A percentile compares a stretch with the other conserved stretches of the same genome.
Evolutionary conservation across 2,888 invertebrate species (phyloP).

Genomic region (Diplazon laetatorius): DNA sequence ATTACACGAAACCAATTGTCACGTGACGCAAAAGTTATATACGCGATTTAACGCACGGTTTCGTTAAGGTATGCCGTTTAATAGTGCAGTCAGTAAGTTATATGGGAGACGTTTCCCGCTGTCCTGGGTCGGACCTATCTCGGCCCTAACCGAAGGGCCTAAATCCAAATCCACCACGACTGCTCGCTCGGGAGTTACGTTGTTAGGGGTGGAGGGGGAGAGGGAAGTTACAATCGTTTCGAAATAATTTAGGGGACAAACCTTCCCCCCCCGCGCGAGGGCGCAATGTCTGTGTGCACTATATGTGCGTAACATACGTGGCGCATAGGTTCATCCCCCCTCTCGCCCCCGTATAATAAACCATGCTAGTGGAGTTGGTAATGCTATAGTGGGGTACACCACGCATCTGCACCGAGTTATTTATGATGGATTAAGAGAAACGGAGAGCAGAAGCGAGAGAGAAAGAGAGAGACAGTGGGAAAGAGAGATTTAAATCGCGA

Average conservation of each 20-base stretch:
- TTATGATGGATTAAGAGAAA: slow-evolving; percentile 81
- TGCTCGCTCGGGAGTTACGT: slow-evolving; percentile 40
- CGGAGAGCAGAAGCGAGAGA: slow-evolving; percentile 50
- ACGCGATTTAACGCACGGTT: slow-evolving; percentile 38
- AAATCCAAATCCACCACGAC: slow-evolving; percentile 55
- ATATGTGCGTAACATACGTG: slow-evolving; percentile 41
- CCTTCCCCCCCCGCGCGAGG: slow-evolving; percentile 77
- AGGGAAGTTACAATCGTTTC: slow-evolving; percentile 71
- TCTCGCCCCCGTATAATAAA: slow-evolving; percentile 64
- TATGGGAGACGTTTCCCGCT: slow-evolving; percentile 51
- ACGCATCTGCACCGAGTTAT: slow-evolving; percentile 81
- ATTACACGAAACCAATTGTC: slow-evolving; percentile 60
- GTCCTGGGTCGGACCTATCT: slow-evolving; percentile 11
- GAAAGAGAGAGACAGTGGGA: slow-evolving; percentile 22
- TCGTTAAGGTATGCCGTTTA: slow-evolving; percentile 46
- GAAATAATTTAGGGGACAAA: slow-evolving; percentile 81
- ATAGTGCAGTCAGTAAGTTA: slow-evolving; percentile 57
- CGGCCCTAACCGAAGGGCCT: slow-evolving; percentile 45
- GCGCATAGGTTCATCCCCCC: no score
- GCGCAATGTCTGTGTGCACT: slow-evolving; percentile 56
- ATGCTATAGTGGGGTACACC: slow-evolving; percentile 54
- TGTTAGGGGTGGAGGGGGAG: slow-evolving; percentile 44
- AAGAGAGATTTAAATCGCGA: slow-evolving; percentile 77
- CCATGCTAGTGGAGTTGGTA: slow-evolving; percentile 63
- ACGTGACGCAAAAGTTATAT: slow-evolving; percentile 53